Base-by-base conservation (phyloP, 64 coral and sea anemone genomes). In the Hydrozoanthus tunicans region DNA sequence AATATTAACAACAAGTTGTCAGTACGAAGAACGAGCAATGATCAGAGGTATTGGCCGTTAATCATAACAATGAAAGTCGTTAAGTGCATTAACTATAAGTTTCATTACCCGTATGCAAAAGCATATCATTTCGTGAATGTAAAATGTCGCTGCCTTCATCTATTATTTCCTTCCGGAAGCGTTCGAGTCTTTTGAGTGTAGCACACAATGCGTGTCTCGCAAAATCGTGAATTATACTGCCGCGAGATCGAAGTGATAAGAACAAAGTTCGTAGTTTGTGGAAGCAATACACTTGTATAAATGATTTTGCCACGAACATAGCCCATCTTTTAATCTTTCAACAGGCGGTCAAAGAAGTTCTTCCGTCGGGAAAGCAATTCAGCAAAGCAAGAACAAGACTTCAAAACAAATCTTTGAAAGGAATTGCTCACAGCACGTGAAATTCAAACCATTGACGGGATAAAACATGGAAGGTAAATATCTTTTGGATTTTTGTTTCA, bases 401-500 rank as follows among this genome's bases (percentile, higher is more conserved):
- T 76, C 72, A 76, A 7, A 76, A 76, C 43, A 43, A 17, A 27
- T 43, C 32, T 43, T 43, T 43, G 32, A 63, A 9, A 23, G 9
- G 15, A 60, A 80, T 80, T n/a, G 15, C 9, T 58, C 23, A 9
- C 78, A 9, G 3, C 20, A 62, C 32, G 32, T 2, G 32, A 43
- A 43, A 43, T 2, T 13, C 60, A 60, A 53, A 17, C 32, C 60
- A 59, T 65, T 14, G 23, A 65, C 32, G 32, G 24, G 60, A 26
- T 82, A 52, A 65, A 17, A 53, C 32, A 82, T 82, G 80, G 80
- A 25, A 65, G 80, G 80, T 82, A 82, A 8, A 14, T 58, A n/a
- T 58, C 17, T 66, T 3, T 15, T 3, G 13, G 11, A 32, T 59
- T 10, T 80, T 65, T 60, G 6, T 15, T 17, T 15, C 5, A 17